phyloP scores from a whole-genome alignment of 2,888 invertebrate genomes.

The Spodoptera littoralis region DNA sequence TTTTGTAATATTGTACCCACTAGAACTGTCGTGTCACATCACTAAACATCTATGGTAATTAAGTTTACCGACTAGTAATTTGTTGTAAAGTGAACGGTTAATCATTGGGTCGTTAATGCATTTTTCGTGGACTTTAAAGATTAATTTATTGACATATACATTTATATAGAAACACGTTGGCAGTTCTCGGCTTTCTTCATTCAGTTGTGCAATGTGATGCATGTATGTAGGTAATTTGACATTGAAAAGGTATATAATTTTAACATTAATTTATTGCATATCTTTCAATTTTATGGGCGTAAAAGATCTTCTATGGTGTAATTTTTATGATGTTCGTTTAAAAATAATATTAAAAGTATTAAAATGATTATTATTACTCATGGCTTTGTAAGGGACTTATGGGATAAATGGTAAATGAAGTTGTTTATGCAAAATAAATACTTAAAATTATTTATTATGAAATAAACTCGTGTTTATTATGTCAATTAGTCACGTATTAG shows the following conservation, averaged over 20 bases:
- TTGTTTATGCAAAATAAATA: neutral
- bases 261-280: slow-evolving; percentile 24
- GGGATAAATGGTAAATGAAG: slow-evolving; percentile 5
- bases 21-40: slow-evolving; percentile 39
- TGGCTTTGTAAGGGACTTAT: too few relatives aligned
- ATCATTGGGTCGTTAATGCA: slow-evolving; percentile 44
- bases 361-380: too few relatives aligned
- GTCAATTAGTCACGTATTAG: too few relatives aligned
- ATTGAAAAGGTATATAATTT: slow-evolving; percentile 46
- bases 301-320: slow-evolving; percentile 11
- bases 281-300: slow-evolving; percentile 23
- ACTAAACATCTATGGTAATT: slow-evolving; percentile 54
- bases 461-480: too few relatives aligned
- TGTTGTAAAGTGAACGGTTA: slow-evolving; percentile 50
- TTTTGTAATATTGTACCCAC: slow-evolving; percentile 43
- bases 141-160: slow-evolving; percentile 34
- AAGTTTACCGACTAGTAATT: slow-evolving; percentile 41
- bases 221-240: slow-evolving; percentile 17
- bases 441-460: too few relatives aligned
- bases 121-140: slow-evolving; percentile 40
- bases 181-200: slow-evolving; percentile 36
- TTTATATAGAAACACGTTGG: slow-evolving; percentile 13
- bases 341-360: too few relatives aligned
- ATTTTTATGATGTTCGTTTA: slow-evolving; percentile 4
- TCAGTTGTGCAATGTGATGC: slow-evolving; percentile 40